Conservation (phyloP, 2,113 vertebrate species). For the Myodes glareolus region DNA sequence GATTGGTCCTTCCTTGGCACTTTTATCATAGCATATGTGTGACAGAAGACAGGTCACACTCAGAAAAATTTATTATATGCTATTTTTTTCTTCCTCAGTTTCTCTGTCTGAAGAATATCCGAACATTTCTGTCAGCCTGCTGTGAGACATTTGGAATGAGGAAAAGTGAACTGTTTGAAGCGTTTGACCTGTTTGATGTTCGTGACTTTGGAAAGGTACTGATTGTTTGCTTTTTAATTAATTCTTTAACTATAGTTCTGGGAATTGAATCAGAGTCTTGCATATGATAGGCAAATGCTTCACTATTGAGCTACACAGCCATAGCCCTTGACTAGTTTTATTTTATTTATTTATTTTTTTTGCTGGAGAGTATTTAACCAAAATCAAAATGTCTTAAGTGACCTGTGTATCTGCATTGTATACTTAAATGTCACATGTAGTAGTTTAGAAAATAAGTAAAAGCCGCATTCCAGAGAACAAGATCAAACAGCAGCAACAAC, state of each 20-base stretch:
- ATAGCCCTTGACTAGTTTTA: background rate
- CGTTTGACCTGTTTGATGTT: slow-evolving; percentile 98
- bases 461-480: background rate
- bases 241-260: background rate
- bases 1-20: background rate
- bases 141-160: slow-evolving; percentile 95
- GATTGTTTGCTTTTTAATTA: background rate
- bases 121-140: slow-evolving; percentile 95
- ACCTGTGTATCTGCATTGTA: background rate
- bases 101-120: slow-evolving; percentile 98
- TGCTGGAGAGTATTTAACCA: background rate
- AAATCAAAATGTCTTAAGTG: background rate
- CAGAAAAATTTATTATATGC: background rate
- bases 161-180: slow-evolving; percentile 98
- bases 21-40: too few species aligned
- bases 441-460: background rate
- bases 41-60: background rate
- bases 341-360: too few species aligned
- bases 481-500: background rate
- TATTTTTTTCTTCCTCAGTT: slow-evolving; percentile 87
- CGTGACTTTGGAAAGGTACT: slow-evolving; percentile 98
- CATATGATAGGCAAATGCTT: background rate
- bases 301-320: background rate
- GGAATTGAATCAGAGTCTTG: background rate
- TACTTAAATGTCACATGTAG: background rate